Base-by-base conservation (phyloP, 1,140 invertebrate genomes). In the Batillaria attramentaria region DNA sequence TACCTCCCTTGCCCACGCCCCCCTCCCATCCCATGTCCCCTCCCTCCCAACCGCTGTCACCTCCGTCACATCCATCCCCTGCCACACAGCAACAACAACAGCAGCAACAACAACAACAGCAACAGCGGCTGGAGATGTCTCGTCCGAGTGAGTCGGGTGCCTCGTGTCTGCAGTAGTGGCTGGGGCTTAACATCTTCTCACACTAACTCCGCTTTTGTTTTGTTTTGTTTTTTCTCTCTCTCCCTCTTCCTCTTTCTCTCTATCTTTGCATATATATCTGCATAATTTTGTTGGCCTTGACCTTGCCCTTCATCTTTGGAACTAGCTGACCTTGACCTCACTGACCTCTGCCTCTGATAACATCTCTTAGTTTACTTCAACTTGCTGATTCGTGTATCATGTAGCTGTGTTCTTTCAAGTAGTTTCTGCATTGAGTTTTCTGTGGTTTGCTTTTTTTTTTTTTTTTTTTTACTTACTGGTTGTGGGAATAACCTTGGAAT, bases 11-110 rank as follows among this genome's bases (percentile, higher is more conserved):
- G 37, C 31, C 72, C 46, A 70, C 39, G 24, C 72, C 72, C 18
- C 50, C 72, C 72, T 50, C 72, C 72, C 50, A 57, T 35, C 72
- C 72, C n/a, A 16, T 74, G 50, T 74, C 72, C 5, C 72, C 72
- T 35, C 72, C 72, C 50, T 24, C 72, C 46, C 72, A 74, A n/a
- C 68, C 68, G 16, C 68, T 70, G 28, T 60, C 72, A 35, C 50
- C 72, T 60, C 50, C 72, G 24, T 74, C 72, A n/a, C 72, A 28
- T 24, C 18, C 46, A 8, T 37, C 37, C 46, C 50, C 72, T 5
- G 35, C 50, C 18, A 8, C 72, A 24, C 68, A 70, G 8, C 68
- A 43, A 8, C 68, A 46, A 37, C 72, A 74, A 24, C 72, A 72
- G 33, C 72, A 74, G 33, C 50, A 60, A 39, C 72, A 54, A 13